Evolutionary conservation across 2,113 vertebrate genomes (phyloP), one percentile per base, ranked within the genome.

Genomic region (Gorsachius goisagi): DNA sequence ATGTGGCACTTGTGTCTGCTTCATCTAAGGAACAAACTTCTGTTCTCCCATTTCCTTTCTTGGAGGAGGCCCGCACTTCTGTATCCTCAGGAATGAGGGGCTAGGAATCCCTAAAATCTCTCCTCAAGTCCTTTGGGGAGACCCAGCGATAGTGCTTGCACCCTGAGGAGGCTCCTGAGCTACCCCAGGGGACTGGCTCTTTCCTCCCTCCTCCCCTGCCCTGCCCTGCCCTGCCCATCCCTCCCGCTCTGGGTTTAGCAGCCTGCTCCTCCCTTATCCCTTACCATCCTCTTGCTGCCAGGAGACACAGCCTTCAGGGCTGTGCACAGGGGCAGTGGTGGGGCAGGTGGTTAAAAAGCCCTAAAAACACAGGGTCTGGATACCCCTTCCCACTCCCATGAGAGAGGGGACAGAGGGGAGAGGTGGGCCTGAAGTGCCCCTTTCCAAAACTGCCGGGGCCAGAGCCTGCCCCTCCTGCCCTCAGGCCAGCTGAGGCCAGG

Each of bases 251-350:
- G 27, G 3, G 7, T 53, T 72, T 79, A 33, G 12, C 8, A 64
- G 27, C 28, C 9, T 0, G 0, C 8, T 73, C 3, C 9, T 76
- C 27, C 44, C 6, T 18, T 56, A 27, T 19, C 6, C 16, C 24
- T 35, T 22, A 39, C n/a, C 9, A 1, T 77, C 5, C 3, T 35
- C 22, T 37, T 59, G 32, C 18, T 53, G 41, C 30, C 27, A 11
- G 5, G 3, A 58, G 45, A 35, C 22, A 41, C 6, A 44, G 1
- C 8, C 23, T 71, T 37, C 35, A 73, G 20, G 7, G 4, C 9
- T 56, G 32, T 24, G 14, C 15, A 22, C 2, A 12, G 26, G 41
- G 2, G 10, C 23, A 58, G 8, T 14, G 2, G 13, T 33, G 19
- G 17, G 11, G 7, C 1, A 45, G 8, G 4, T 39, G 12, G 18